A percentile compares a stretch with the other conserved stretches of the same genome.
Evolutionary conservation across 2,888 invertebrate genomes (phyloP).

Genomic region (Dasypolia templi): DNA sequence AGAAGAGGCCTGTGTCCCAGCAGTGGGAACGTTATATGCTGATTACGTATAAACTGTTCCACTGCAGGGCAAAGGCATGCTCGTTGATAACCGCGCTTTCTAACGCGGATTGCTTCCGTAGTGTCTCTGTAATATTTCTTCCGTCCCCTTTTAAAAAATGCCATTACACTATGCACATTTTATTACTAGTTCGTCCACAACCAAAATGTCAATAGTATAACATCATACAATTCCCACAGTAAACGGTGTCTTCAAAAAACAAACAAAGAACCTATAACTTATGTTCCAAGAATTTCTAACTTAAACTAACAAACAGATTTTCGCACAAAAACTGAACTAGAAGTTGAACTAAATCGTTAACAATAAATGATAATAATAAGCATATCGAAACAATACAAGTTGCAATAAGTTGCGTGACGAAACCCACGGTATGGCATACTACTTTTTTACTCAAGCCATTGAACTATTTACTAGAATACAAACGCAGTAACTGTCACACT

Average conservation of each 20-base stretch:
- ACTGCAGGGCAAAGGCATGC: background rate
- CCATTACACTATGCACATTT: background rate
- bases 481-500: constrained; percentile 36
- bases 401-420: constrained; percentile 67
- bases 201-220: background rate
- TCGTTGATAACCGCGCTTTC: background rate
- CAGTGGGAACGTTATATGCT: too few relatives aligned
- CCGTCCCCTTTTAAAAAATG: background rate
- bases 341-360: constrained; percentile 48
- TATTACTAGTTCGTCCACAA: background rate
- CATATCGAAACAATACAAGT: constrained; percentile 66
- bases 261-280: constrained; percentile 8
- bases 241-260: background rate
- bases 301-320: constrained; percentile 29
- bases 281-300: constrained; percentile 46
- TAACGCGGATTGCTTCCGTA: background rate
- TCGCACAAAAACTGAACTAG: constrained; percentile 36
- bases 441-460: constrained; percentile 76
- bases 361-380: constrained; percentile 52
- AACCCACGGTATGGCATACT: constrained; percentile 71
- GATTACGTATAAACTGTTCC: too few relatives aligned
- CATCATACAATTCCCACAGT: background rate
- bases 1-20: too few relatives aligned
- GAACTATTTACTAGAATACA: constrained; percentile 61
- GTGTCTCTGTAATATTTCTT: background rate